A percentile compares a stretch with the other conserved stretches of the same genome.
Conservation (phyloP, 1,140 invertebrate species). For the Leptinotarsa undecemlineata region DNA sequence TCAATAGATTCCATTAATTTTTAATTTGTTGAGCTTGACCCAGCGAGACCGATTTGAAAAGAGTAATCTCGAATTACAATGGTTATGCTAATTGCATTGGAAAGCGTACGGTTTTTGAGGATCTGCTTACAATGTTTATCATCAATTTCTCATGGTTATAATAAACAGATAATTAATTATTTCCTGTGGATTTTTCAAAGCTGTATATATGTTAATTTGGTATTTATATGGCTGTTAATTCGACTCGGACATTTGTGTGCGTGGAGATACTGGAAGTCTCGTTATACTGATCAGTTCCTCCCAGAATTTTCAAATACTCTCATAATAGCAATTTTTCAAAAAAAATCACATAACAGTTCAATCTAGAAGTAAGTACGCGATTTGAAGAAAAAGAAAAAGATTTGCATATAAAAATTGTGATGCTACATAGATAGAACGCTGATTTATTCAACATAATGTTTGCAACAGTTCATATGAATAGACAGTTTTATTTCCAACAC, state of each 20-base stretch:
- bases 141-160: conserved; percentile 3
- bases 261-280: not conserved
- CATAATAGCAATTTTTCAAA: too few species aligned
- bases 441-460: too few species aligned
- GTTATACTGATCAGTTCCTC: too few species aligned
- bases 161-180: not conserved
- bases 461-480: too few species aligned
- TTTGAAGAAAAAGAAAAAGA: too few species aligned
- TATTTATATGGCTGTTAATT: not conserved
- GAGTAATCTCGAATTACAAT: conserved; percentile 11
- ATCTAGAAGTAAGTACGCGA: too few species aligned
- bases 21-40: conserved; percentile 2
- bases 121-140: not conserved
- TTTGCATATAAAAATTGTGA: too few species aligned
- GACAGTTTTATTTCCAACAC: too few species aligned
- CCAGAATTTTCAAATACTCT: too few species aligned
- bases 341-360: too few species aligned
- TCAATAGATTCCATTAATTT: conserved; percentile 9
- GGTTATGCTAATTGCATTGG: conserved; percentile 6
- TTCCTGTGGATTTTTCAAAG: not conserved
- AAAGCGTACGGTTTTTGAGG: not conserved
- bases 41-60: conserved; percentile 15
- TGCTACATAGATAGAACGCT: too few species aligned
- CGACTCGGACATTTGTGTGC: not conserved
- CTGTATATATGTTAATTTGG: not conserved